Conservation (phyloP, 92 coral and sea anemone genomes). For the Palythoa grandis region DNA sequence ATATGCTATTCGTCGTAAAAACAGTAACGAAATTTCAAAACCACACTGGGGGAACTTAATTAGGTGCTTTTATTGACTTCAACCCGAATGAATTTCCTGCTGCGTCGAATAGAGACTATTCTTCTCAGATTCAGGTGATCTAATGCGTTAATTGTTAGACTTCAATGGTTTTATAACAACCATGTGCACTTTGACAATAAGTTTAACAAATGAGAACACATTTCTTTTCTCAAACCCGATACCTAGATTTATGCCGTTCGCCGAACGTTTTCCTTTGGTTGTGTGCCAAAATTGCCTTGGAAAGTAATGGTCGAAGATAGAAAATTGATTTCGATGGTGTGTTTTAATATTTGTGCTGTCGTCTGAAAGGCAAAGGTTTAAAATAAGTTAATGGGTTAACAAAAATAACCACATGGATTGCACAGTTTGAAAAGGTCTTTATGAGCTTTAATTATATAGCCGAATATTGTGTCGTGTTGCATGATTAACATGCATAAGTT, state of each 20-base stretch:
- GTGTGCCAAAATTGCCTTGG: neutral
- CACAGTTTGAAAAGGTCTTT: conserved; percentile 26
- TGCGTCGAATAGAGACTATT: conserved; percentile 17
- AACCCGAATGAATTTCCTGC: conserved; percentile 27
- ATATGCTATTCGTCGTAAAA: neutral
- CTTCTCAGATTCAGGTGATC: conserved; percentile 16
- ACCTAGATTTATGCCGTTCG: neutral
- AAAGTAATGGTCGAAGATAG: neutral
- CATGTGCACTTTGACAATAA: conserved; percentile 39
- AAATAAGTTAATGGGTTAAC: neutral
- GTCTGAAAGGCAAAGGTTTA: neutral
- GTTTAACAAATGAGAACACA: neutral
- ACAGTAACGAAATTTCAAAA: conserved; percentile 2
- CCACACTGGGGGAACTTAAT: conserved; percentile 23
- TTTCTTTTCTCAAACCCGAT: neutral
- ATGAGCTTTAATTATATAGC: neutral
- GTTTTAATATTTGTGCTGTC: neutral
- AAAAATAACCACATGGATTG: neutral
- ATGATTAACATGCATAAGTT: conserved; percentile 8
- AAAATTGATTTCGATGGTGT: neutral
- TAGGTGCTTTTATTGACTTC: conserved; percentile 10
- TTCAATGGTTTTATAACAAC: conserved; percentile 41
- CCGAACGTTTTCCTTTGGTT: neutral
- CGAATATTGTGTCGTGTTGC: neutral
- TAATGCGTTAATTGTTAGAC: conserved; percentile 33